Base-by-base conservation (phyloP, 2,888 invertebrate species). In the Lasius fuliginosus region DNA sequence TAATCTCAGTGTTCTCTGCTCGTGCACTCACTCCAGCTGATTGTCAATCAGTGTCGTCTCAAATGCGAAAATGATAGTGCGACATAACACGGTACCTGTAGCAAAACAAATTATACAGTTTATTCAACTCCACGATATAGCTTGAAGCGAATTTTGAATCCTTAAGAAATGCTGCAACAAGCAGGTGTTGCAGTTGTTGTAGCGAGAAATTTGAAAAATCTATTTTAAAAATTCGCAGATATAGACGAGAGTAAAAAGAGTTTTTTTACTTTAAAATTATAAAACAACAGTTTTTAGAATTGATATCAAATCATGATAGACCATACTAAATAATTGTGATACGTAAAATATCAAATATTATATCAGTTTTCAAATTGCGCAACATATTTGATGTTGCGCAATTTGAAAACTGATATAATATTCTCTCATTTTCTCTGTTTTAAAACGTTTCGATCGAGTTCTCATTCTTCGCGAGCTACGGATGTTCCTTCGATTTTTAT, bases 21-120 rank as follows among this genome's bases (percentile, higher is more conserved):
- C n/a, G 69, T 42, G 9, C 12, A 67, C 30, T n/a, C 42, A 68
- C 56, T 82, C 81, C 53, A 36, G 85, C 83, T 86, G 84, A 82
- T 85, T 67, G 40, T 68, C 85, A 58, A 82, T 64, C 49, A 74
- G 56, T 79, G 76, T 86, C 79, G 77, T 86, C 79, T 90, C 88
- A 90, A 85, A 87, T 87, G 83, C 89, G 88, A 87, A 89, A 88
- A 88, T 92, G 89, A 87, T 90, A 89, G 88, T 87, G 89, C 93
- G 90, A 89, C 93, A 93, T 93, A 93, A 93, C 92, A 93, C 85
- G 86, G 75, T 85, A 87, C 83, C 92, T 92, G 85, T 53, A 53
- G 2, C n/a, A 86, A 27, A 65, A 8, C 8, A 8, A 30, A 46
- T 81, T 69, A 1, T 12, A 69, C n/a, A 42, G 42, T 0, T 77